These are phyloP conservation scores for Chrysina gloriosa DNA, from an alignment of 2,888 invertebrate genomes.

Conservation along the genomic window DNA sequence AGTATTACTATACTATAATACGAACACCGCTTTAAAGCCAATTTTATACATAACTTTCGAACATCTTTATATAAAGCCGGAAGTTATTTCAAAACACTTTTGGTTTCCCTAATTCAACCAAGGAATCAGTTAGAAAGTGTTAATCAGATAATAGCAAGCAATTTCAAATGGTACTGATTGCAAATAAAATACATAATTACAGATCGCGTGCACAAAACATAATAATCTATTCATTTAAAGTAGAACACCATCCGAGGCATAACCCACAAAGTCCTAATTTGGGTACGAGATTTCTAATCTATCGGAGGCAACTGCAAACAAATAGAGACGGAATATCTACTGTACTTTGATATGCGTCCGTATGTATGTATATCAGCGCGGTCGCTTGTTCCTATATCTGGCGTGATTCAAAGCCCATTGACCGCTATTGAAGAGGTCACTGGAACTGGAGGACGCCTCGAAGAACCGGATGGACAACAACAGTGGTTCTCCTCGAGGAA, in stretches of 20 bases:
- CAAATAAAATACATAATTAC: no score
- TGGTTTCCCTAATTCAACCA: no score
- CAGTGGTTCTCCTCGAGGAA: slow-evolving; percentile 6
- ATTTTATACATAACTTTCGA: no score
- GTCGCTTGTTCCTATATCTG: slow-evolving; percentile 5
- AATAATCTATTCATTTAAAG: no score
- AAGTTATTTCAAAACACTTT: no score
- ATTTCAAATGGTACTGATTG: no score
- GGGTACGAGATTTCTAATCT: slow-evolving; percentile 9
- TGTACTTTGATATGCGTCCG: background rate
- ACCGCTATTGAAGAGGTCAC: slow-evolving; percentile 35
- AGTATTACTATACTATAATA: no score
- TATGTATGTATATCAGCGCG: background rate
- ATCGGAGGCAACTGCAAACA: background rate
- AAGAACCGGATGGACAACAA: slow-evolving; percentile 29
- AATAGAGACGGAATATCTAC: background rate
- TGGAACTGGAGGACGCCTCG: slow-evolving; percentile 29
- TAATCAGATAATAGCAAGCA: no score
- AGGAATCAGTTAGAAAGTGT: no score
- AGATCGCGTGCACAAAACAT: no score
- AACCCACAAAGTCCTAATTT: slow-evolving; percentile 18
- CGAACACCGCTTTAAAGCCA: no score
- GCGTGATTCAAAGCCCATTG: slow-evolving; percentile 24
- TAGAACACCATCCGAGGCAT: background rate
- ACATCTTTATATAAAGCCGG: no score